phyloP scores from a whole-genome alignment of 1,140 invertebrate genomes.

The Homarus americanus region DNA sequence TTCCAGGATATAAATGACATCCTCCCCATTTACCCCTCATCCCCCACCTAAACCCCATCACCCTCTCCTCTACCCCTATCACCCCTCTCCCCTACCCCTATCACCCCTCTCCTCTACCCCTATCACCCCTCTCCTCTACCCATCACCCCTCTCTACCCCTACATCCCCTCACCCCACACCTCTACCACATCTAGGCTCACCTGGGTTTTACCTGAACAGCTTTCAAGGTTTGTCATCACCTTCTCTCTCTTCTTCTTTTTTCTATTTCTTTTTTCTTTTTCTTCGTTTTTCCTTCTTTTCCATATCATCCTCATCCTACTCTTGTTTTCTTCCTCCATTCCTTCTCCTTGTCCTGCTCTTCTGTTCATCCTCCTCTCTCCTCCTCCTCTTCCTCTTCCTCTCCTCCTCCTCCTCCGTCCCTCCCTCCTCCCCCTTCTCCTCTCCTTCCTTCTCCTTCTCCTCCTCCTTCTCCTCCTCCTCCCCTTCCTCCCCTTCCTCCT shows the following conservation, averaged over 20 bases:
- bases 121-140: background rate
- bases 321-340: background rate
- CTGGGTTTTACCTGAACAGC: background rate
- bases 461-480: background rate
- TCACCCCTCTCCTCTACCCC: background rate
- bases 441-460: background rate
- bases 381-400: background rate
- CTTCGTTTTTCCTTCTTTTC: too few species aligned
- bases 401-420: background rate
- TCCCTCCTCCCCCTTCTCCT: background rate
- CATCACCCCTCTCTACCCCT: background rate
- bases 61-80: background rate
- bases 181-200: background rate
- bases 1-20: too few species aligned
- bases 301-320: background rate
- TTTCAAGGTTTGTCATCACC: background rate
- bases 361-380: background rate
- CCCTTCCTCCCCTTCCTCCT: background rate
- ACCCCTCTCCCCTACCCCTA: background rate
- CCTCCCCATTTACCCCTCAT: background rate
- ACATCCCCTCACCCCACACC: constrained; percentile 7
- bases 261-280: background rate
- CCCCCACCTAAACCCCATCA: background rate
- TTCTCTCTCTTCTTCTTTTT: constrained; percentile 36
- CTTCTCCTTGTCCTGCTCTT: background rate